Evolutionary conservation across 1,140 invertebrate species (phyloP).

Genomic region (Littorina saxatilis): DNA sequence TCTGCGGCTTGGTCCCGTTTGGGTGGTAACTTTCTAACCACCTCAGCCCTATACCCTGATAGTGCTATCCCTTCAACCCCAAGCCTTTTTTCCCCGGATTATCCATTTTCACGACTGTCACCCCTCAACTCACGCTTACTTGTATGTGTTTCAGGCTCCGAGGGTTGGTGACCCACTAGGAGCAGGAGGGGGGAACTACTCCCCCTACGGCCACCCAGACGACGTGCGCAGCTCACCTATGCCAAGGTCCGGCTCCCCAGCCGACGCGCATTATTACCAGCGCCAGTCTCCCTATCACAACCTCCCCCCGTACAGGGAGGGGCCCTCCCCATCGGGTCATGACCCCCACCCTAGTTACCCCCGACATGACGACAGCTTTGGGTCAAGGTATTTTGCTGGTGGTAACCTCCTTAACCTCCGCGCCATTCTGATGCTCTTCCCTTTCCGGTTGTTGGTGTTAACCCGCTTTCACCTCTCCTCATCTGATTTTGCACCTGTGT

Average conservation of each 20-base stretch:
- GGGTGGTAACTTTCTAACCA: no score
- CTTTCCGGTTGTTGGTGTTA: not conserved
- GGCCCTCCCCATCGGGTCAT: not conserved
- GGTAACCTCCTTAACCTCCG: not conserved
- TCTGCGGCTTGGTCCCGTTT: no score
- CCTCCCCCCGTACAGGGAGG: slow-evolving; percentile 29
- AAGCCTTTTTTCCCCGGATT: no score
- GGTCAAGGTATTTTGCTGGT: slow-evolving; percentile 44
- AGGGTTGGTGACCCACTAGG: not conserved
- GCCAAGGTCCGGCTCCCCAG: slow-evolving; percentile 47
- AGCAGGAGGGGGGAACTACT: slow-evolving; percentile 39
- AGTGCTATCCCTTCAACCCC: no score
- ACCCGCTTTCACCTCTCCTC: not conserved
- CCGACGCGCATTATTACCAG: slow-evolving; percentile 24
- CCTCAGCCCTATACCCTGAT: no score
- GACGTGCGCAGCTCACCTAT: slow-evolving; percentile 46
- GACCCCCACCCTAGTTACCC: slow-evolving; percentile 26
- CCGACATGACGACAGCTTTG: slow-evolving; percentile 42
- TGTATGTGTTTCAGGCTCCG: not conserved
- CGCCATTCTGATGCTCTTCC: not conserved
- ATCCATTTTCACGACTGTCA: no score
- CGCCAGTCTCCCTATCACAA: slow-evolving; percentile 40
- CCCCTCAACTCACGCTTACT: no score
- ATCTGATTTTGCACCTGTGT: not conserved
- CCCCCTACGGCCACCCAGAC: slow-evolving; percentile 41